Evolutionary conservation across 1,140 invertebrate genomes (phyloP).

Genomic region (Drosophila nikananu): DNA sequence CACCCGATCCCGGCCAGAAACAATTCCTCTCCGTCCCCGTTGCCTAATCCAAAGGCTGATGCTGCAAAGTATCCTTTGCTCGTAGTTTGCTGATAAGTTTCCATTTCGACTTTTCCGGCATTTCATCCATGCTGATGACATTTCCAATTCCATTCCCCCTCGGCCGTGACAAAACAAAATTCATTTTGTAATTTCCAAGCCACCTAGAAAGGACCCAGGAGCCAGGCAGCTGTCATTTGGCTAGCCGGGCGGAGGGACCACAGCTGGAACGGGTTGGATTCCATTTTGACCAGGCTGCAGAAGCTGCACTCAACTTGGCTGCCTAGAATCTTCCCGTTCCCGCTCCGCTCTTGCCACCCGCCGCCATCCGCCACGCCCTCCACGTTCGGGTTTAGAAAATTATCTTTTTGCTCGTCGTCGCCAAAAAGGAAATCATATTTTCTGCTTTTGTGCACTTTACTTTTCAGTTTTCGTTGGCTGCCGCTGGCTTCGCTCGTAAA

Average conservation of each 20-base stretch:
- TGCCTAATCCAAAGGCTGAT: constrained; percentile 26
- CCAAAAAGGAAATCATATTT: constrained; percentile 85
- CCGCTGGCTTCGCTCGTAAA: constrained; percentile 68
- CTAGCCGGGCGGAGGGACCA: constrained; percentile 8
- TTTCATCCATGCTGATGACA: constrained; percentile 82
- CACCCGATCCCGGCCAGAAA: constrained; percentile 15
- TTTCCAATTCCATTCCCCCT: constrained; percentile 66
- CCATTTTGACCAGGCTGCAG: constrained; percentile 79
- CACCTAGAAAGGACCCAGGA: constrained; percentile 51
- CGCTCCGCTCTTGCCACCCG: neutral
- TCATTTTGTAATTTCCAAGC: constrained; percentile 80
- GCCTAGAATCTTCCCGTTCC: constrained; percentile 43
- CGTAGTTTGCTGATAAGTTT: constrained; percentile 83
- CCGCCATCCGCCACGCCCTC: constrained; percentile 41
- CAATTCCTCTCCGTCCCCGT: constrained; percentile 1
- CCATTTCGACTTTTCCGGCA: constrained; percentile 81
- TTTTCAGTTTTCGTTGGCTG: constrained; percentile 77
- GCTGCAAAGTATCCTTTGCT: constrained; percentile 68
- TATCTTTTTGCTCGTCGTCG: constrained; percentile 84
- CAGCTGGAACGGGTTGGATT: constrained; percentile 39
- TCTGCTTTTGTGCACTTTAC: constrained; percentile 85
- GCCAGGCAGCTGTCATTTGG: constrained; percentile 63
- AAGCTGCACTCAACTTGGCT: constrained; percentile 74
- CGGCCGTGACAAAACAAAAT: constrained; percentile 63
- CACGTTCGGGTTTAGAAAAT: constrained; percentile 79